These are phyloP conservation scores for Litocranius walleri DNA, from an alignment of 2,113 vertebrate species.

Conservation along the genomic window DNA sequence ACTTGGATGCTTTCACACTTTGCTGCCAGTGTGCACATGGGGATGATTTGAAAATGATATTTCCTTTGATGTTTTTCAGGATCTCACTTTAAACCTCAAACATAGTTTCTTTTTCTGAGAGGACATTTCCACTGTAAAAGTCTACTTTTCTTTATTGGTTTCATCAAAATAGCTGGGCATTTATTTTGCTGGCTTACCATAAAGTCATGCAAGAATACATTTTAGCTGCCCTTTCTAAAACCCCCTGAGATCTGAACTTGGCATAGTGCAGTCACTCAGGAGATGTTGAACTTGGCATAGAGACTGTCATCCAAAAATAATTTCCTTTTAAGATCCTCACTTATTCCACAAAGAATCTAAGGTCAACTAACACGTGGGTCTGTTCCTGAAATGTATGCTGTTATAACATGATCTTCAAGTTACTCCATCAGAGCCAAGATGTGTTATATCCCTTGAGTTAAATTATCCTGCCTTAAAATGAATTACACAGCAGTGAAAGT, in stretches of 20 bases:
- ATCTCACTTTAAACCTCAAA: constrained; percentile 50
- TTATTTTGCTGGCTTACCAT: not conserved
- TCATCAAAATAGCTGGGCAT: constrained; percentile 34
- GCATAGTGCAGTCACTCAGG: not conserved
- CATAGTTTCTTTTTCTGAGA: constrained; percentile 32
- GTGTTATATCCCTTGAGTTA: not conserved
- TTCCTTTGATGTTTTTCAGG: constrained; percentile 59
- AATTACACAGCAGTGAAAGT: not conserved
- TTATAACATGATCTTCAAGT: constrained; percentile 13
- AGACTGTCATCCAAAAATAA: constrained; percentile 19
- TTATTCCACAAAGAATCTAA: constrained; percentile 38
- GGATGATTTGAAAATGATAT: constrained; percentile 47
- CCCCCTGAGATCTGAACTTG: constrained; percentile 10
- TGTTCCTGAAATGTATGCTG: constrained; percentile 22
- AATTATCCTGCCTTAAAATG: not conserved
- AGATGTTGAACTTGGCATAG: constrained; percentile 21
- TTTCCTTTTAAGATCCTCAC: constrained; percentile 31
- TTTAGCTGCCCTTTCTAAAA: not conserved
- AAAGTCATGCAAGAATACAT: not conserved
- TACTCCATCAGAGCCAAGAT: not conserved
- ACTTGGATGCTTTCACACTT: not conserved
- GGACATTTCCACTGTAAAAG: constrained; percentile 51
- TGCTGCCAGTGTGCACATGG: not conserved
- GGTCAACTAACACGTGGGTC: not conserved
- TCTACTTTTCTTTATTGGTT: constrained; percentile 27